Conservation (phyloP, 2,113 vertebrate species). For the Uria aalge region DNA sequence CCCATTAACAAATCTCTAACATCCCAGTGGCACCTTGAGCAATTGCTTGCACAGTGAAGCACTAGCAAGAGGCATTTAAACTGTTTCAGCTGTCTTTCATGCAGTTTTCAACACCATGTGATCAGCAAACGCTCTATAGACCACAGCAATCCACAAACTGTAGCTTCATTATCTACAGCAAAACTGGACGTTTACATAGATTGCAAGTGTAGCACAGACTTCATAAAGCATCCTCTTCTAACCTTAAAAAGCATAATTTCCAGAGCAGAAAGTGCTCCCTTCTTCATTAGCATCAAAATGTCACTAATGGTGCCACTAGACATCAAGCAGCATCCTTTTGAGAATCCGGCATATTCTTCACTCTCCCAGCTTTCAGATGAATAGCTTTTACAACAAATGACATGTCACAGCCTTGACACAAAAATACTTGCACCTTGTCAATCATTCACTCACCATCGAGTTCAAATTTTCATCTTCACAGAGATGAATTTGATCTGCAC, state of each 20-base stretch:
- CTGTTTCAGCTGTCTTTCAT: not conserved
- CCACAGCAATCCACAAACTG: not conserved
- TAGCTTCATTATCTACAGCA: not conserved
- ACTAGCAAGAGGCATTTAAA: not conserved
- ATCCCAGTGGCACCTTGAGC: not conserved
- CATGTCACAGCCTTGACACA: slow-evolving; percentile 58
- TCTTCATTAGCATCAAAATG: slow-evolving; percentile 58
- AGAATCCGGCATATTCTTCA: slow-evolving; percentile 15
- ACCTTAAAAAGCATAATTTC: slow-evolving; percentile 23
- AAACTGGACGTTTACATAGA: not conserved
- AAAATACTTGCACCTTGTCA: slow-evolving; percentile 62
- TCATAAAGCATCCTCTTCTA: slow-evolving; percentile 6
- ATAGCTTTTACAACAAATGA: slow-evolving; percentile 62
- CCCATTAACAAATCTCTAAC: not conserved
- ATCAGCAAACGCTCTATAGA: not conserved
- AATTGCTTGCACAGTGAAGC: not conserved
- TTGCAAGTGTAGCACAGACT: not conserved
- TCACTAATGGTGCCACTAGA: slow-evolving; percentile 48
- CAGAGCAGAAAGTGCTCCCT: slow-evolving; percentile 21
- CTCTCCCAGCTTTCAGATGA: slow-evolving; percentile 29
- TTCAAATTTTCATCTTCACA: slow-evolving; percentile 38
- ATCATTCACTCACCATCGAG: slow-evolving; percentile 54
- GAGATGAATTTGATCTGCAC: slow-evolving; percentile 29
- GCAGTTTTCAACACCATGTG: not conserved
- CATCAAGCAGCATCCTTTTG: slow-evolving; percentile 32